Evolutionary conservation across 2,113 vertebrate species (phyloP).

Genomic region (Channa maculata): DNA sequence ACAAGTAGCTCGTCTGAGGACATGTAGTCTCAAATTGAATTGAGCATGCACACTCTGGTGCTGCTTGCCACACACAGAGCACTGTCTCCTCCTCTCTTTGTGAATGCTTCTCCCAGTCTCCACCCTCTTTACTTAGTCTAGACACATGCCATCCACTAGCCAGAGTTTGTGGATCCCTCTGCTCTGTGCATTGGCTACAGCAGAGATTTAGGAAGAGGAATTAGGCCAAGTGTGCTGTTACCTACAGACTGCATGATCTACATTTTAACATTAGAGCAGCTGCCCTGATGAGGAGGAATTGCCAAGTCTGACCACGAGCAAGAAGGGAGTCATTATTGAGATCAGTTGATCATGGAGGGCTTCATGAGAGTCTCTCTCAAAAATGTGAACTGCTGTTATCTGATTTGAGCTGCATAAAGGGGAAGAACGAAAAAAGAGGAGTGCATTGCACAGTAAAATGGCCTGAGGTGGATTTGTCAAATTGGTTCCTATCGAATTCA

Average conservation of each 20-base stretch:
- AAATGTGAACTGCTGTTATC: conserved; percentile 67
- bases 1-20: conserved; percentile 61
- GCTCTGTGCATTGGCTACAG: conserved; percentile 35
- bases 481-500: conserved; percentile 44
- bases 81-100: conserved; percentile 72
- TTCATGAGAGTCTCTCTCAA: conserved; percentile 46
- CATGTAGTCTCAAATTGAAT: conserved; percentile 62
- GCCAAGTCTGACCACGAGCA: conserved; percentile 27
- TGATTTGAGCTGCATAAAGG: conserved; percentile 78
- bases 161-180: conserved; percentile 61
- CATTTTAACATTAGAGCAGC: conserved; percentile 36
- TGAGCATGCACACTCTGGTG: conserved; percentile 59
- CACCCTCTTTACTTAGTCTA: conserved; percentile 67
- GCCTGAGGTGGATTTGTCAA: conserved; percentile 45
- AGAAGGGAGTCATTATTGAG: conserved; percentile 31
- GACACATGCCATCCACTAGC: conserved; percentile 62
- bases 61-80: conserved; percentile 54
- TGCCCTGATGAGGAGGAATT: conserved; percentile 33
- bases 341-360: conserved; percentile 50
- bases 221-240: conserved; percentile 1
- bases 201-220: conserved; percentile 23
- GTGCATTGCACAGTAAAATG: conserved; percentile 38
- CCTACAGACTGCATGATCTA: conserved; percentile 20
- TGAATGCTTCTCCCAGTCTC: conserved; percentile 68
- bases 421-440: conserved; percentile 38